Evolutionary conservation across 2,113 vertebrate genomes (phyloP).

Genomic region (Lamprotornis superbus): DNA sequence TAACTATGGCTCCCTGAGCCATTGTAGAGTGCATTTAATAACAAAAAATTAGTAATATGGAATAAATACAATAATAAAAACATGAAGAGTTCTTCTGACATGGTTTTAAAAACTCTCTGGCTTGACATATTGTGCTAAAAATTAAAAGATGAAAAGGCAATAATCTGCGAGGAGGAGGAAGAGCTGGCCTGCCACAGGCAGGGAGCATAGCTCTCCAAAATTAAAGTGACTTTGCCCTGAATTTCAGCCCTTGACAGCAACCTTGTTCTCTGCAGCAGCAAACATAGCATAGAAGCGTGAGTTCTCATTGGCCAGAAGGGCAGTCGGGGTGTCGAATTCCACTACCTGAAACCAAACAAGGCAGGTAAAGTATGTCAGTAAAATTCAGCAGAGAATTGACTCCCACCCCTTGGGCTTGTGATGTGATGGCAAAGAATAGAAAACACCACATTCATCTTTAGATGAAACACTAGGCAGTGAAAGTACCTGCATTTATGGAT

Average conservation of each 20-base stretch:
- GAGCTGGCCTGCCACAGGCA: slow-evolving; percentile 74
- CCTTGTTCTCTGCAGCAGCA: slow-evolving; percentile 88
- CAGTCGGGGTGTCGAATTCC: slow-evolving; percentile 92
- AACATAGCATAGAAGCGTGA: slow-evolving; percentile 94
- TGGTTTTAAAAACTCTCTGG: slow-evolving; percentile 59
- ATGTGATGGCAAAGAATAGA: background rate
- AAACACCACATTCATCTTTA: background rate
- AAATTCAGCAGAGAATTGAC: background rate
- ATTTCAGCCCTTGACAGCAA: slow-evolving; percentile 88
- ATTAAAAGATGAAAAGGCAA: slow-evolving; percentile 73
- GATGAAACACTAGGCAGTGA: background rate
- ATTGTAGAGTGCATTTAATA: slow-evolving; percentile 82
- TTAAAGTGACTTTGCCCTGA: slow-evolving; percentile 44
- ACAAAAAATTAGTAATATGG: slow-evolving; percentile 76
- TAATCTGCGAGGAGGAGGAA: slow-evolving; percentile 56
- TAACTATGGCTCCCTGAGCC: slow-evolving; percentile 88
- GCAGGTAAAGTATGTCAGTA: background rate
- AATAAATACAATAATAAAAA: slow-evolving; percentile 83
- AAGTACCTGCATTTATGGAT: background rate
- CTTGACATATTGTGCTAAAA: slow-evolving; percentile 74
- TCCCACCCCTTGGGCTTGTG: background rate
- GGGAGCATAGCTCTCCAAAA: slow-evolving; percentile 55
- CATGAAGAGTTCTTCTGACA: slow-evolving; percentile 66
- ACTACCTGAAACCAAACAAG: slow-evolving; percentile 81
- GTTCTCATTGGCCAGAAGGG: slow-evolving; percentile 89